Percentiles rank a stretch among this genome's conserved stretches.
Evolutionary conservation across 2,113 vertebrate genomes (phyloP).

Genomic region (Triplophysa tibetana): DNA sequence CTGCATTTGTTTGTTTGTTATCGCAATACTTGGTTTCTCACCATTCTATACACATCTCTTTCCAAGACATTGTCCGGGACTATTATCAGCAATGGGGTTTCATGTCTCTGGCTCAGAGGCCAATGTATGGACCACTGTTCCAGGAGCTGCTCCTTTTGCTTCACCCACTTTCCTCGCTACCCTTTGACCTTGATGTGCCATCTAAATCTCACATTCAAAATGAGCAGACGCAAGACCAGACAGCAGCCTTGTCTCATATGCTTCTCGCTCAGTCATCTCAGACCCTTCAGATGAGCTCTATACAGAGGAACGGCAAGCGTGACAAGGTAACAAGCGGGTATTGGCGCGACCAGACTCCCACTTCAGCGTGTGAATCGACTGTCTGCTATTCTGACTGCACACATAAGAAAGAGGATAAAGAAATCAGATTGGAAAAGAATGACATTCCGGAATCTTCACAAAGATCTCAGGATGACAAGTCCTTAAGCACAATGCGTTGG

Average conservation of each 20-base stretch:
- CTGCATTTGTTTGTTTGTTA: not conserved
- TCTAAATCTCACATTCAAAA: slow-evolving; percentile 83
- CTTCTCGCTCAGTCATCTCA: slow-evolving; percentile 21
- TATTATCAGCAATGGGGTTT: slow-evolving; percentile 93
- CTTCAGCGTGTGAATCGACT: slow-evolving; percentile 76
- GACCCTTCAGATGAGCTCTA: slow-evolving; percentile 25
- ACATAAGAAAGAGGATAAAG: slow-evolving; percentile 63
- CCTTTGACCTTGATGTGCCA: slow-evolving; percentile 91
- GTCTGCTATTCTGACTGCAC: slow-evolving; percentile 73
- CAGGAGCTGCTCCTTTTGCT: slow-evolving; percentile 91
- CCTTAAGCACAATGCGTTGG: slow-evolving; percentile 67
- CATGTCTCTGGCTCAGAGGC: slow-evolving; percentile 80
- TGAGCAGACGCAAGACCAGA: slow-evolving; percentile 51
- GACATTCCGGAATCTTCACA: slow-evolving; percentile 56
- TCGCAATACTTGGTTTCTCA: not conserved
- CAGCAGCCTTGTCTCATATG: not conserved
- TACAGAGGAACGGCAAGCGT: slow-evolving; percentile 44
- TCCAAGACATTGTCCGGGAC: slow-evolving; percentile 81
- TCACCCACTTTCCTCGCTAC: slow-evolving; percentile 89
- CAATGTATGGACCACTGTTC: slow-evolving; percentile 79
- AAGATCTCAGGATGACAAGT: slow-evolving; percentile 64
- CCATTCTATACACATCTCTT: slow-evolving; percentile 22
- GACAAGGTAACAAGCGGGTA: slow-evolving; percentile 64
- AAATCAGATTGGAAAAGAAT: slow-evolving; percentile 72
- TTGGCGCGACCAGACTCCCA: slow-evolving; percentile 63